These are phyloP conservation scores for Rhynchopsitta pachyrhyncha DNA, from an alignment of 2,113 vertebrate genomes.

Conservation along the genomic window DNA sequence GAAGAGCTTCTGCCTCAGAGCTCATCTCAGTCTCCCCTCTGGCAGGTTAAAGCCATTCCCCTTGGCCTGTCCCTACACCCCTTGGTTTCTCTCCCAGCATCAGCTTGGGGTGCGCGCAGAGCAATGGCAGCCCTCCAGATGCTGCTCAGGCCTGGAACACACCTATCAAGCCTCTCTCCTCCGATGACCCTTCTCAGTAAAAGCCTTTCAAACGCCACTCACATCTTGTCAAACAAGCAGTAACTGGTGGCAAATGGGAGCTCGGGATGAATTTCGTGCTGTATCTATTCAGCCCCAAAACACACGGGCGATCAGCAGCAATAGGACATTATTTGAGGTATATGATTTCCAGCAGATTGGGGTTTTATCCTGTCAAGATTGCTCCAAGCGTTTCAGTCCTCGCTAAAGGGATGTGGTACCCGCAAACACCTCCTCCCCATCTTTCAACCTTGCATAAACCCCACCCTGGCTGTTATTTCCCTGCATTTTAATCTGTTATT, in stretches of 20 bases:
- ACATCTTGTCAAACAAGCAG: background rate
- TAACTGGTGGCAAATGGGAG: background rate
- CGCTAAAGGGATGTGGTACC: background rate
- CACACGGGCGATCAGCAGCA: background rate
- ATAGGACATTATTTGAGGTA: background rate
- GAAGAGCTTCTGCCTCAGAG: background rate
- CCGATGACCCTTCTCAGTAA: background rate
- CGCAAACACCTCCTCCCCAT: background rate
- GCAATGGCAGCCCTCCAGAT: background rate
- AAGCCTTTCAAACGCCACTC: constrained; percentile 10
- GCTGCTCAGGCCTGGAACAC: background rate
- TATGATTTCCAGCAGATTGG: constrained; percentile 45
- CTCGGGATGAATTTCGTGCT: background rate
- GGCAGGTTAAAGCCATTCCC: background rate
- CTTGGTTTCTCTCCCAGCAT: background rate
- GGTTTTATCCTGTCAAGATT: constrained; percentile 37
- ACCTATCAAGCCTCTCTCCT: background rate
- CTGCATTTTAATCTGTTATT: background rate
- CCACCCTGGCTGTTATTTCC: background rate
- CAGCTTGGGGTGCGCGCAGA: background rate
- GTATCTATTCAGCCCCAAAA: constrained; percentile 16
- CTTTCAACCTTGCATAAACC: background rate
- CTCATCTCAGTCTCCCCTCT: background rate
- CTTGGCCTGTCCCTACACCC: background rate
- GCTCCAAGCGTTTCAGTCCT: background rate